Conservation (phyloP, 2,888 invertebrate species). For the Andrena minutula region DNA sequence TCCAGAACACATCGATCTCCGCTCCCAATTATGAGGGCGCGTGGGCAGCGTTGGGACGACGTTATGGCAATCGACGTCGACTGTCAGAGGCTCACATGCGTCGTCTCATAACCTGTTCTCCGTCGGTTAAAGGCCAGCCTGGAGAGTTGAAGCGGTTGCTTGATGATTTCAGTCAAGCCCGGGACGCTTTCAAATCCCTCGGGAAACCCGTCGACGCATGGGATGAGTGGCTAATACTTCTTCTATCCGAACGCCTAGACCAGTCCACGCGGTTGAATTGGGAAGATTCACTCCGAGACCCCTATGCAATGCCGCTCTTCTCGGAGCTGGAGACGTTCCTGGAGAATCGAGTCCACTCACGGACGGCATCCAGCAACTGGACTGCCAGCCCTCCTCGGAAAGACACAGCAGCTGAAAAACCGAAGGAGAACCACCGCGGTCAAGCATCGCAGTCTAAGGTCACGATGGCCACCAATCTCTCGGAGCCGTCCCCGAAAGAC, state of each 20-base stretch:
- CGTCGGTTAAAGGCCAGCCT: not conserved
- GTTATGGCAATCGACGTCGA: not conserved
- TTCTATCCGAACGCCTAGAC: not conserved
- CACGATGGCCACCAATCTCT: not conserved
- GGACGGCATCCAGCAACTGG: not conserved
- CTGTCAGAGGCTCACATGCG: slow-evolving; percentile 1
- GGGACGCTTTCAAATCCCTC: not conserved
- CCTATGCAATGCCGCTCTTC: not conserved
- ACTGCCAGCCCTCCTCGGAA: not conserved
- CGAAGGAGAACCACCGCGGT: not conserved
- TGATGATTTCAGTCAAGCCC: not conserved
- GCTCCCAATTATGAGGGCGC: not conserved
- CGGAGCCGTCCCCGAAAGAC: not conserved
- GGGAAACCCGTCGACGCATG: not conserved
- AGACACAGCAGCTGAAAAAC: not conserved
- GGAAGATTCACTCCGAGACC: not conserved
- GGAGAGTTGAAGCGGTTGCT: not conserved
- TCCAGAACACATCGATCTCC: not conserved
- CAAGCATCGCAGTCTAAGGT: not conserved
- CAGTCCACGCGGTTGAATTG: not conserved
- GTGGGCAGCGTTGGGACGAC: not conserved
- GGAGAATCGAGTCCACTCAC: not conserved
- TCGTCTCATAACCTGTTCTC: not conserved
- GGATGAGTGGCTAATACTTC: not conserved
- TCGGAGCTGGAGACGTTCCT: not conserved